A percentile compares a stretch with the other conserved stretches of the same genome.
Evolutionary conservation across 1,140 invertebrate species (phyloP).

Genomic region (Lepidostoma basale): DNA sequence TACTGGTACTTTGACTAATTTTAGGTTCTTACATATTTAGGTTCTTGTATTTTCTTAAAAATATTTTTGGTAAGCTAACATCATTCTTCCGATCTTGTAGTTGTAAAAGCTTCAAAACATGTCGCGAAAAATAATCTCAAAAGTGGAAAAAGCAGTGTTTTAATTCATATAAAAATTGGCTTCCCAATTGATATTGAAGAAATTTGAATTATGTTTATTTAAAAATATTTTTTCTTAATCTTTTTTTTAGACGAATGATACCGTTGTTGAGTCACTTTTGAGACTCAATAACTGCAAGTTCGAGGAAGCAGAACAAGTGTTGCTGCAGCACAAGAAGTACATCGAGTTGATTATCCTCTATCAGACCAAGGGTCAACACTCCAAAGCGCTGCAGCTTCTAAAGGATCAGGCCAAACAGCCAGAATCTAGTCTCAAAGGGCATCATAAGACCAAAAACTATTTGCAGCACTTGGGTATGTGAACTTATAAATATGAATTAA

Average conservation of each 20-base stretch:
- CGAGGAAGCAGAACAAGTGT: constrained; percentile 89
- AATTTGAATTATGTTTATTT: neutral
- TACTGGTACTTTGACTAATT: too few species aligned
- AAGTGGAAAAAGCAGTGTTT: too few species aligned
- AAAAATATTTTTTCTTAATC: neutral
- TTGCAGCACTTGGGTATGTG: constrained; percentile 83
- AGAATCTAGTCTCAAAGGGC: constrained; percentile 80
- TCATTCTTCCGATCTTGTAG: too few species aligned
- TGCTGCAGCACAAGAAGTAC: constrained; percentile 86
- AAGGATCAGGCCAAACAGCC: constrained; percentile 78
- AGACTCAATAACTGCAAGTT: constrained; percentile 95
- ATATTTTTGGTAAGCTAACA: too few species aligned
- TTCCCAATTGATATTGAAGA: neutral
- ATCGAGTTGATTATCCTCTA: constrained; percentile 96
- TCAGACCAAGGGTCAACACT: constrained; percentile 90
- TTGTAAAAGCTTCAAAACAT: too few species aligned
- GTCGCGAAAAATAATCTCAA: too few species aligned
- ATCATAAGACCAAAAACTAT: constrained; percentile 87
- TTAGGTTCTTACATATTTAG: too few species aligned
- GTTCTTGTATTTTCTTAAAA: too few species aligned
- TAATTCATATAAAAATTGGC: neutral
- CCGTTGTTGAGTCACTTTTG: constrained; percentile 86
- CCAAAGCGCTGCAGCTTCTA: constrained; percentile 88
- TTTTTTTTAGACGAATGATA: constrained; percentile 88
- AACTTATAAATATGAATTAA: neutral